These are phyloP conservation scores for Erpobdella octoculata DNA, from an alignment of 2,888 invertebrate genomes.

Conservation along the genomic window DNA sequence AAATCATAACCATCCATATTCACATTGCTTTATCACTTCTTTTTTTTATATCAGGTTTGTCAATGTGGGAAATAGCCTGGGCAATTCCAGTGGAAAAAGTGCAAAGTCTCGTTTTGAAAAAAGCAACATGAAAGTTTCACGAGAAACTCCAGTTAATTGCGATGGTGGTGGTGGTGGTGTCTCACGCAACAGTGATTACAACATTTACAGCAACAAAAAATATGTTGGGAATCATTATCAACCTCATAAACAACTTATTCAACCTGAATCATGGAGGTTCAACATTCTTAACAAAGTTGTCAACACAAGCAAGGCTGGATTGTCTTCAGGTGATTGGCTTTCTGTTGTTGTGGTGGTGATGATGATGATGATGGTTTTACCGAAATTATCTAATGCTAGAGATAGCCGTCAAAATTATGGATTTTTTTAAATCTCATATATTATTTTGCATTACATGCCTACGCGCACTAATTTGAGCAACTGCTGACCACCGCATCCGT, in stretches of 20 bases:
- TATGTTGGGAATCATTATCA: conserved; percentile 5
- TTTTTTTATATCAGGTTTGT: neutral
- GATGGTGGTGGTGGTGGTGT: no score
- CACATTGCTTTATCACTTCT: no score
- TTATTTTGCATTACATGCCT: no score
- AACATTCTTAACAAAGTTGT: conserved; percentile 7
- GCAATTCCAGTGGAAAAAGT: neutral
- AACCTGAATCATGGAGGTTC: neutral
- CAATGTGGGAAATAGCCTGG: neutral
- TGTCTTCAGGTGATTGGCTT: conserved; percentile 8
- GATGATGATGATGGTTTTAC: conserved; percentile 4
- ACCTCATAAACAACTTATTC: conserved; percentile 17
- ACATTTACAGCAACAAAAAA: neutral
- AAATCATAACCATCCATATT: no score
- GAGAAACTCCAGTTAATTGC: no score
- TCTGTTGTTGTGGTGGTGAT: conserved; percentile 12
- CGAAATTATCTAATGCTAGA: neutral
- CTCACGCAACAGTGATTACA: neutral
- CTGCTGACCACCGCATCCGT: no score
- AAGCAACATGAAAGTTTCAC: no score
- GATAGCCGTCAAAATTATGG: neutral
- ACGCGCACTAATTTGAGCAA: no score
- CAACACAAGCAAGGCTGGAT: conserved; percentile 7
- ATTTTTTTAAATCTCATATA: neutral
- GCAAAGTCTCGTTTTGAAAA: no score